Evolutionary conservation across 2,888 invertebrate genomes (phyloP).

Genomic region (Ganaspis brasiliensis): DNA sequence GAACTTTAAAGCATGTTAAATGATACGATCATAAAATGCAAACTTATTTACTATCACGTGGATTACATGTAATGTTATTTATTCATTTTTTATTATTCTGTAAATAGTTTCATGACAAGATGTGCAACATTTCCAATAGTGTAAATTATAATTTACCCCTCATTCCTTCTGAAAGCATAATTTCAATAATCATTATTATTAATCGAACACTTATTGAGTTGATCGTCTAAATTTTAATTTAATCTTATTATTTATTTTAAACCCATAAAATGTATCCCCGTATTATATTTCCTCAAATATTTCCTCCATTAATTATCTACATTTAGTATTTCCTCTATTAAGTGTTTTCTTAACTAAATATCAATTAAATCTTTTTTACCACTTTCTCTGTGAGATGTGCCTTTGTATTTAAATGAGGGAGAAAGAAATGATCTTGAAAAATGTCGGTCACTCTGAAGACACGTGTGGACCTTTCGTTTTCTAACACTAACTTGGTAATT

Average conservation of each 20-base stretch:
- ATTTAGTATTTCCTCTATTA: neutral
- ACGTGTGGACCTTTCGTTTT: neutral
- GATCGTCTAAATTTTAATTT: too few species aligned
- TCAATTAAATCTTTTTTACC: neutral
- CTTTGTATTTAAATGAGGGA: neutral
- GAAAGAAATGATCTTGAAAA: slow-evolving; percentile 16
- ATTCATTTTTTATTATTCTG: neutral
- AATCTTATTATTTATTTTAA: too few species aligned
- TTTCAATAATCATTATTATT: neutral
- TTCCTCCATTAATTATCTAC: too few species aligned
- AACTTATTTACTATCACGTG: neutral
- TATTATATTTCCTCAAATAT: too few species aligned
- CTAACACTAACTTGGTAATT: slow-evolving; percentile 7
- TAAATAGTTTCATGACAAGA: neutral
- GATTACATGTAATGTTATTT: neutral
- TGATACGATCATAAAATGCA: slow-evolving; percentile 27
- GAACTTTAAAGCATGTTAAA: slow-evolving; percentile 26
- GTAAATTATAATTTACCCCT: neutral
- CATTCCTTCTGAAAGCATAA: neutral
- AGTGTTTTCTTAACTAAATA: neutral
- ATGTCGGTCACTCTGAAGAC: slow-evolving; percentile 20
- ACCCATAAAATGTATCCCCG: too few species aligned
- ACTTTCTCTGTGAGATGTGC: neutral
- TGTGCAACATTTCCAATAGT: slow-evolving; percentile 2
- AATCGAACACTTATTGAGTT: neutral